Evolutionary conservation across 2,888 invertebrate species (phyloP), one percentile per base, ranked within the genome.

Genomic region (Dynastes tityus): DNA sequence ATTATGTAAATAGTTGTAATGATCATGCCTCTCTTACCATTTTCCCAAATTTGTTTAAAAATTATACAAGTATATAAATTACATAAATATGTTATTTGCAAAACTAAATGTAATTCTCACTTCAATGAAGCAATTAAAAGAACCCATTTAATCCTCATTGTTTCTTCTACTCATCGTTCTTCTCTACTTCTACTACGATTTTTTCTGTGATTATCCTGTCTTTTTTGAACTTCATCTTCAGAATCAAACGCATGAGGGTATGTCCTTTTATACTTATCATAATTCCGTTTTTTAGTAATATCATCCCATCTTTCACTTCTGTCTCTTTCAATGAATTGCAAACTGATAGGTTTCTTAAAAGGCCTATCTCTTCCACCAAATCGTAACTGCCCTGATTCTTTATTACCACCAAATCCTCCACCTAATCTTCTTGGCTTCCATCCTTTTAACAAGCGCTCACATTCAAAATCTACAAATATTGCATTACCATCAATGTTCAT

Each of bases 361-460:
- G 95, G 96, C 83, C 95, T 90, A 76, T 94, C 94, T 83, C 92
- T 91, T 65, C 97, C 94, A 0, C 97, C 97, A 89, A 97, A 97
- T 79, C 97, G 88, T 61, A 97, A 89, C 86, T 97, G 97, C 0
- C 97, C 97, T 0, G 97, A 95, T 87, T 96, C 95, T 84, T 95
- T 96, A 82, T 91, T 92, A 0, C 97, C 97, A 2, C 96, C 96
- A 85, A 96, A 94, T 13, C 97, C 97, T 16, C 97, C 97, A 2
- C 97, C 97, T 5, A 97, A 89, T 81, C 97, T 89, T 81, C 97
- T 90, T 2, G 97, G 97, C 85, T 93, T 92, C 97, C 97, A 97
- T 1, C 96, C 96, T 78, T 90, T 90, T 84, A 96, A 86, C 8
- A 88, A 85, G 79, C 96, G 90, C 86, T 93, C 94, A 83, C 92